These are phyloP conservation scores for Clarias batrachus DNA, from an alignment of 2,113 vertebrate species.

Conservation along the genomic window DNA sequence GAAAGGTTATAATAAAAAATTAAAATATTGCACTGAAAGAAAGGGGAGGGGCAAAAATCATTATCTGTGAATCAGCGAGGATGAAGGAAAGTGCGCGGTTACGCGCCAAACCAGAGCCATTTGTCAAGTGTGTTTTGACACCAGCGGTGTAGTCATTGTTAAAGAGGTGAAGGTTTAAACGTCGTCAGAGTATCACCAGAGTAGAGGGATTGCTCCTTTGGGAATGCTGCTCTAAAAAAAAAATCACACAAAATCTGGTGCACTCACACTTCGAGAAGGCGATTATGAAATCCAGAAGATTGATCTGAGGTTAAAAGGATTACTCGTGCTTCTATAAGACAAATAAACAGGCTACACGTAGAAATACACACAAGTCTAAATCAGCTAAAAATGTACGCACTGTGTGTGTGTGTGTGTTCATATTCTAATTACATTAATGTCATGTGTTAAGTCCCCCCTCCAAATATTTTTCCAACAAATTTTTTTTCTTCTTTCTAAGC, in stretches of 20 bases:
- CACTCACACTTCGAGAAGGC: not conserved
- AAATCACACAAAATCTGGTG: not conserved
- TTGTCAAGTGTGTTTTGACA: constrained; percentile 36
- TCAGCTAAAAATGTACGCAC: not conserved
- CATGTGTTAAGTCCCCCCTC: constrained; percentile 67
- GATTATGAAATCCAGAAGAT: not conserved
- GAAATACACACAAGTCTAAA: not conserved
- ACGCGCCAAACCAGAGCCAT: not conserved
- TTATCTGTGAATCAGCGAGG: not conserved
- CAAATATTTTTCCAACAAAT: constrained; percentile 62
- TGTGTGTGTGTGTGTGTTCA: constrained; percentile 50
- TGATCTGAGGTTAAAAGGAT: not conserved
- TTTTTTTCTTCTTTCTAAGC: constrained; percentile 53
- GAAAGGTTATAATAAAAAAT: constrained; percentile 9
- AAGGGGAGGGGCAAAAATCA: not conserved
- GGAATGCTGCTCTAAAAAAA: not conserved
- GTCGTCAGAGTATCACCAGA: constrained; percentile 15
- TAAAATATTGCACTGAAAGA: not conserved
- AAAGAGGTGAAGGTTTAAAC: constrained; percentile 42
- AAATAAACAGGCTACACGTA: not conserved
- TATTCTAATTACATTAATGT: constrained; percentile 70
- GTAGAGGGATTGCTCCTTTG: constrained; percentile 33
- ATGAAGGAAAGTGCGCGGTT: not conserved
- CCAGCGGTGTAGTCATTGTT: constrained; percentile 21
- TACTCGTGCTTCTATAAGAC: not conserved